phyloP scores from a whole-genome alignment of 2,113 vertebrate species.

The Salvelinus sp. region DNA sequence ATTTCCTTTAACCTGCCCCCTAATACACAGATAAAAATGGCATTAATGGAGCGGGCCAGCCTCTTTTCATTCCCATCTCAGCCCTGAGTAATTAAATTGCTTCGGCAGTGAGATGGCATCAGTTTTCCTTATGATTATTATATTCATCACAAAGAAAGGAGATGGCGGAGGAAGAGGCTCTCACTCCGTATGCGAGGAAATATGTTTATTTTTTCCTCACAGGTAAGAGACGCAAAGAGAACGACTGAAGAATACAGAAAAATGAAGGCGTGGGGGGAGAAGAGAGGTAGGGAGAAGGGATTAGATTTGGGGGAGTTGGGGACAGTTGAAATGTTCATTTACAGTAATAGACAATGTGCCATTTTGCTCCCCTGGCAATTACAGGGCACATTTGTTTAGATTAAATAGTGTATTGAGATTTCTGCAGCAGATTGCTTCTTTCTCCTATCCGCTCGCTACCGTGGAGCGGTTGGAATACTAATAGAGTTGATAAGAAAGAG shows the following conservation, averaged over 20 bases:
- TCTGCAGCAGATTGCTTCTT: not conserved
- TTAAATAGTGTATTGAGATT: conserved; percentile 35
- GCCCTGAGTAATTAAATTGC: conserved; percentile 37
- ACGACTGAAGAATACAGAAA: not conserved
- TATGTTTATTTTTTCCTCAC: not conserved
- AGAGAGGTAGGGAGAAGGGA: not conserved
- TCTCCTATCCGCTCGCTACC: not conserved
- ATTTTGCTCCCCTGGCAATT: conserved; percentile 27
- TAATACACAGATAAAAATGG: conserved; percentile 9
- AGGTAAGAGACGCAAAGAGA: conserved; percentile 11
- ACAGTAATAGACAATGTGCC: conserved; percentile 28
- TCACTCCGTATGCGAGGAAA: not conserved
- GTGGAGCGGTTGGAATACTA: conserved; percentile 17
- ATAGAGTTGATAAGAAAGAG: conserved; percentile 3
- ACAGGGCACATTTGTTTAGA: conserved; percentile 30
- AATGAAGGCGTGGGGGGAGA: not conserved
- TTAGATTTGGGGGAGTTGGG: not conserved
- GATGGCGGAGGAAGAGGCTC: not conserved
- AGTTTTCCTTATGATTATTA: conserved; percentile 22
- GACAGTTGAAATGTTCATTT: conserved; percentile 30
- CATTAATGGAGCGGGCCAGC: not conserved
- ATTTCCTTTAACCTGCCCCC: conserved; percentile 4
- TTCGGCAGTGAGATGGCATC: conserved; percentile 16
- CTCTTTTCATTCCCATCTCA: conserved; percentile 23
- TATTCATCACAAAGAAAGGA: conserved; percentile 11